Percentiles rank a stretch among this genome's conserved stretches.
Evolutionary conservation across 2,888 invertebrate species (phyloP).

Genomic region (Lepidocyrtinus sp.): DNA sequence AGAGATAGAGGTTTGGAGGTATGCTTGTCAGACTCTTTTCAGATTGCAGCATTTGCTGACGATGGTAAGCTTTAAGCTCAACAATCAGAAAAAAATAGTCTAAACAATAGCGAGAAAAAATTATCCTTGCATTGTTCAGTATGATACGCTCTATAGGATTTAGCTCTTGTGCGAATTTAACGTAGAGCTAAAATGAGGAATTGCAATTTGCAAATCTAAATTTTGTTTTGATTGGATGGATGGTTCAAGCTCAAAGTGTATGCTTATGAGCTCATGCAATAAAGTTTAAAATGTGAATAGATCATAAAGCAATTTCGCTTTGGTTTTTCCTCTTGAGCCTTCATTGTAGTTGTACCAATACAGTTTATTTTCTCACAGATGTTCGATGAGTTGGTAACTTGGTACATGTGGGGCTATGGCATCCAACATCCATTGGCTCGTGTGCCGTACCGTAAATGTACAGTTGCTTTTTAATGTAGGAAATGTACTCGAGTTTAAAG

Average conservation of each 20-base stretch:
- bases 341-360: neutral
- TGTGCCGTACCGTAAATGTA: slow-evolving; percentile 1
- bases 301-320: slow-evolving; percentile 7
- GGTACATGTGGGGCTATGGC: neutral
- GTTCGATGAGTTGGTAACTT: slow-evolving; percentile 25
- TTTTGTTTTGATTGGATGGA: neutral
- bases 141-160: neutral
- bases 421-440: neutral
- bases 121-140: neutral
- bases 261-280: neutral
- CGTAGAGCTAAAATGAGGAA: too few species aligned
- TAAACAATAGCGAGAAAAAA: neutral
- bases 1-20: neutral
- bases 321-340: neutral
- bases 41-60: neutral
- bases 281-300: slow-evolving; percentile 17
- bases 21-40: neutral
- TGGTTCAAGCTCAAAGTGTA: neutral
- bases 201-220: too few species aligned
- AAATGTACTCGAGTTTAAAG: neutral
- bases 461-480: slow-evolving; percentile 13
- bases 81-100: neutral
- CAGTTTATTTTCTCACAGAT: slow-evolving; percentile 47
- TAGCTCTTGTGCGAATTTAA: neutral
- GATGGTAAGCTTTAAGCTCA: neutral